Evolutionary conservation across 2,113 vertebrate genomes (phyloP), one percentile per base, ranked within the genome.

Genomic region (Nyctibius bracteatus): DNA sequence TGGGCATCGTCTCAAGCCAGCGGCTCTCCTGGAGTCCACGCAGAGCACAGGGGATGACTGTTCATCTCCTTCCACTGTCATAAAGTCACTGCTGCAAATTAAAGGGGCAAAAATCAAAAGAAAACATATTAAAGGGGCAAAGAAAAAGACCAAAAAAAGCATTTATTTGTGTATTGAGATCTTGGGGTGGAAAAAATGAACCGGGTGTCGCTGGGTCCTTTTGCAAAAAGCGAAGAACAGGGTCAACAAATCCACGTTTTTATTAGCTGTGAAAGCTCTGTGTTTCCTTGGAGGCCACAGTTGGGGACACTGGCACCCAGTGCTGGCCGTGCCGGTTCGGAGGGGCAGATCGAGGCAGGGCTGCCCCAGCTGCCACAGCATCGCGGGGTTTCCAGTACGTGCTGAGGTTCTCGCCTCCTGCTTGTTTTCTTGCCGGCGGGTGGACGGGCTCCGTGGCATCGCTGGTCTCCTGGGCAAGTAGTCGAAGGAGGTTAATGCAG

Each of bases 321-420:
- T 2, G 19, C 14, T n/a, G 14, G 41, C 4, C 1, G 7, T 14
- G n/a, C 39, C 5, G 41, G 49, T 14, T 23, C 0, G 8, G 49
- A 16, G 9, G 58, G 59, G 43, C 33, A 9, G 35, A 4, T 1
- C 5, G 41, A 39, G 23, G 55, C 7, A 24, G 10, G 0, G 31
- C 41, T 57, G 65, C 47, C 41, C 11, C 2, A 8, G 78, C 39
- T 39, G 46, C 54, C 22, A 30, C 30, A 5, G 33, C 62, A 14
- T 6, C 10, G 3, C 2, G 0, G 46, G 28, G n/a, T 12, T n/a
- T n/a, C 16, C n/a, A 8, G 8, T 4, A 19, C 6, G 0, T 25
- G 14, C 41, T n/a, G 54, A 24, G 0, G 21, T 51, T 43, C 52
- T 39, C 8, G 25, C 12, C 52, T 61, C 28, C 62, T 11, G 44